Conservation (phyloP, 2,113 vertebrate genomes). For the Hystrix brachyura region DNA sequence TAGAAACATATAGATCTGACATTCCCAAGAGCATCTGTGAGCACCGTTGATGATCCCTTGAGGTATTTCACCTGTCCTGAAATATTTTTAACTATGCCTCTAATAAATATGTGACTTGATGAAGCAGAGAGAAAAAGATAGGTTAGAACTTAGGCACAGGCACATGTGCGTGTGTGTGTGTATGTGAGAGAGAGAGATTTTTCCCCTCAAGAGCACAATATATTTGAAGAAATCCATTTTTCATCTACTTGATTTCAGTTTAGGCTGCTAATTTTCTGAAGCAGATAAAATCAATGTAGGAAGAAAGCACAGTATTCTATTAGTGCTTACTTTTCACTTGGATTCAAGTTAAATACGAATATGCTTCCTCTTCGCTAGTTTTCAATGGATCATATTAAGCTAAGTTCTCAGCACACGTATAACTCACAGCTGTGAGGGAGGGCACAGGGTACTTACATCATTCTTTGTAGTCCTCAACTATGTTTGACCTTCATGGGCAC, state of each 20-base stretch:
- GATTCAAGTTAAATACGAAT: constrained; percentile 56
- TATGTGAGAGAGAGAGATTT: background rate
- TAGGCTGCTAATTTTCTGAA: constrained; percentile 59
- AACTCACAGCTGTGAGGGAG: background rate
- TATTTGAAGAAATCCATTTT: constrained; percentile 48
- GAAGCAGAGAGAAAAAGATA: background rate
- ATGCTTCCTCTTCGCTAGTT: constrained; percentile 36
- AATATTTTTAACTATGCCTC: constrained; percentile 9
- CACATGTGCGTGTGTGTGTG: background rate
- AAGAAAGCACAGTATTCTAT: constrained; percentile 32
- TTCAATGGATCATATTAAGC: constrained; percentile 32
- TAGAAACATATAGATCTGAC: background rate
- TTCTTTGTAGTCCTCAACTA: constrained; percentile 20
- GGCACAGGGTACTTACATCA: background rate
- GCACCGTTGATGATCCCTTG: background rate
- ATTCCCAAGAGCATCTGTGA: background rate
- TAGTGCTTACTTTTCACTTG: constrained; percentile 39
- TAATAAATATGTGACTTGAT: background rate
- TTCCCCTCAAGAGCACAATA: background rate
- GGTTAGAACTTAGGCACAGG: background rate
- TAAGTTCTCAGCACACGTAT: background rate
- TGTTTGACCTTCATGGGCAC: constrained; percentile 30
- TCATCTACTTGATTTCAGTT: constrained; percentile 55
- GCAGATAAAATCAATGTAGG: constrained; percentile 50
- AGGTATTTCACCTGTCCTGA: constrained; percentile 15